Percentiles rank a stretch among this genome's conserved stretches.
These are phyloP conservation scores for Tetraneura akinire DNA, from an alignment of 1,140 invertebrate species.

Conservation along the genomic window DNA sequence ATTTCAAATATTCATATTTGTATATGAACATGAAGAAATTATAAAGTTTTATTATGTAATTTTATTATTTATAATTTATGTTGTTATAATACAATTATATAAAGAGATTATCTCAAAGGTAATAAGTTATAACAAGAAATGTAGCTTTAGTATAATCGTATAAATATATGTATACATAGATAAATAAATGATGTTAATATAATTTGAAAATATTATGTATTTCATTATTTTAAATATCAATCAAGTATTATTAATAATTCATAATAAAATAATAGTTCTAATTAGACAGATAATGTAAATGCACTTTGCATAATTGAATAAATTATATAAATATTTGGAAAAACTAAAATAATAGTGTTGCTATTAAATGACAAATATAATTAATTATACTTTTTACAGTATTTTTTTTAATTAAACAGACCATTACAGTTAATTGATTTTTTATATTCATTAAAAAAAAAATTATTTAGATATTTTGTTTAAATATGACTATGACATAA, in stretches of 20 bases:
- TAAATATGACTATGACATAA: too few species aligned
- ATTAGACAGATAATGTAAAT: neutral
- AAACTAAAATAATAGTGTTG: neutral
- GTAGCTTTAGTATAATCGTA: too few species aligned
- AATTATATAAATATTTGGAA: neutral
- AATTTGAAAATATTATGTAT: neutral
- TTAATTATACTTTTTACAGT: neutral
- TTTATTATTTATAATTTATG: too few species aligned
- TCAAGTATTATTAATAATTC: neutral
- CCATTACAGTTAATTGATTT: neutral
- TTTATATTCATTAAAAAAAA: neutral
- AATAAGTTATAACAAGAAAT: too few species aligned
- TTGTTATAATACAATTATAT: too few species aligned
- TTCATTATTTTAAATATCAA: too few species aligned
- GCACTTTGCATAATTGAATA: neutral
- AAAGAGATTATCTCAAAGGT: too few species aligned
- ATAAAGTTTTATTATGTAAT: too few species aligned
- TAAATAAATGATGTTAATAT: neutral
- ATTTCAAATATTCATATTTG: too few species aligned
- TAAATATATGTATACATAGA: too few species aligned
- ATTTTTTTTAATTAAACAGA: neutral
- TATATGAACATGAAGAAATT: too few species aligned
- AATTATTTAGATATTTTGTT: neutral
- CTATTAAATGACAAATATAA: neutral
- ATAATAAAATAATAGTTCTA: neutral